Conservation (phyloP, 2,797 vertebrate genomes). For the Crocidura indochinensis region DNA sequence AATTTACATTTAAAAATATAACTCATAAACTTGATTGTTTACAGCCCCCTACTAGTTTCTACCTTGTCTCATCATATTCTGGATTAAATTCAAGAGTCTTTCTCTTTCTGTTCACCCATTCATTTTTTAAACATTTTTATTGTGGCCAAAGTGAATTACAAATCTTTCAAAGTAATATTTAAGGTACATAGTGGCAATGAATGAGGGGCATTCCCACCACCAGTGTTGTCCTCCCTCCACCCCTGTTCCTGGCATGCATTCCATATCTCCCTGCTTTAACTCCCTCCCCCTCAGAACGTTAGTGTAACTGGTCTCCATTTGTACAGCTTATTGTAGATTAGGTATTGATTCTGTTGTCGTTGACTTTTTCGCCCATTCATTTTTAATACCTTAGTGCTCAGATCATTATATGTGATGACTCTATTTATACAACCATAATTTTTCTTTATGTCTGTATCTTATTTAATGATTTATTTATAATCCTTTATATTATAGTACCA, state of each 20-base stretch:
- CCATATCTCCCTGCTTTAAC: too few species aligned
- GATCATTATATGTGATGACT: neutral
- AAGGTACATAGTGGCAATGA: too few species aligned
- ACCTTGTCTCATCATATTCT: neutral
- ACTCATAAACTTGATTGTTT: neutral
- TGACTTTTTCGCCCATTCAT: neutral
- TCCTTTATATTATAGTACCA: neutral
- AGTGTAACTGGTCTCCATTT: too few species aligned
- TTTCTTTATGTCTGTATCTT: constrained; percentile 1
- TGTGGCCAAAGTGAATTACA: too few species aligned
- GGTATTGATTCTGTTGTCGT: too few species aligned
- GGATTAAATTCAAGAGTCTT: neutral
- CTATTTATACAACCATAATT: neutral
- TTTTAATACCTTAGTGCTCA: neutral
- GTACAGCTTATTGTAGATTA: too few species aligned
- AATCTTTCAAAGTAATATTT: too few species aligned
- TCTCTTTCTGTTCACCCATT: neutral
- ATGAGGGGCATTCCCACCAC: too few species aligned
- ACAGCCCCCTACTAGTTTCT: neutral
- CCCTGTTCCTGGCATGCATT: too few species aligned
- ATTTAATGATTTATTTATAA: neutral
- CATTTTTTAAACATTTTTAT: neutral
- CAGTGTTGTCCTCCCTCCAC: too few species aligned
- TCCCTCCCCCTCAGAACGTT: too few species aligned
- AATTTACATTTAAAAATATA: constrained; percentile 9